Evolutionary conservation across 30 jellyfish, hydroid and myxozoan species (phyloP).

Genomic region (Haliclystus octoradiatus): DNA sequence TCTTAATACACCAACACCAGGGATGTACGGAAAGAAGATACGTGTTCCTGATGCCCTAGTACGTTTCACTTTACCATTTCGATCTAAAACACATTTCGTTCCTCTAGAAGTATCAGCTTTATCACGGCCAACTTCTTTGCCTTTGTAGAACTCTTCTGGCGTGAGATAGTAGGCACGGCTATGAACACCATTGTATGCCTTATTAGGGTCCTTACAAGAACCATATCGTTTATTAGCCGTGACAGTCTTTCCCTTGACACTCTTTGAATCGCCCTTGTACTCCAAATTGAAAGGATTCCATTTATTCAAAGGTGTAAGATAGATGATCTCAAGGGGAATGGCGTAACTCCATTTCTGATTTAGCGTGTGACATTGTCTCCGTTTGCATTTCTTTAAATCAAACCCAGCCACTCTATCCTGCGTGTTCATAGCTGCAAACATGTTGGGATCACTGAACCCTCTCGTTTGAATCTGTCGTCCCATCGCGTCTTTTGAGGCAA

Average conservation of each 20-base stretch:
- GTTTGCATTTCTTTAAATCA: slow-evolving; percentile 5
- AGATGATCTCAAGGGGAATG: slow-evolving; percentile 60
- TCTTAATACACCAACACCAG: slow-evolving; percentile 46
- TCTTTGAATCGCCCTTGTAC: slow-evolving; percentile 24
- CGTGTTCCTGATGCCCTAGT: slow-evolving; percentile 76
- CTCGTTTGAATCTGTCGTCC: slow-evolving; percentile 21
- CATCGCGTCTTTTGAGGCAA: slow-evolving; percentile 55
- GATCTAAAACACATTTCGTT: slow-evolving; percentile 52
- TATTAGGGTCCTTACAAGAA: slow-evolving; percentile 23
- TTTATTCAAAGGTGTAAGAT: slow-evolving; percentile 52
- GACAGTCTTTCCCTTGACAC: slow-evolving; percentile 17
- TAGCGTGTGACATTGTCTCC: slow-evolving; percentile 21
- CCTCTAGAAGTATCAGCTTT: slow-evolving; percentile 49
- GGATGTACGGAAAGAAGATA: slow-evolving; percentile 51
- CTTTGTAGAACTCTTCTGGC: slow-evolving; percentile 46
- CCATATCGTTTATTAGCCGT: slow-evolving; percentile 53
- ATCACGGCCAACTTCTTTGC: slow-evolving; percentile 20
- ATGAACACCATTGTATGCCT: slow-evolving; percentile 42
- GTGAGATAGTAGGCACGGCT: slow-evolving; percentile 48
- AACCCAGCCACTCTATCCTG: slow-evolving; percentile 33
- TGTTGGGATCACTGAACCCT: slow-evolving; percentile 45
- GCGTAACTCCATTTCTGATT: slow-evolving; percentile 63
- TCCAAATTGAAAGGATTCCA: slow-evolving; percentile 60
- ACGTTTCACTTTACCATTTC: slow-evolving; percentile 16
- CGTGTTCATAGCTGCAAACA: slow-evolving; percentile 55